Conservation (phyloP, 1,140 invertebrate species). For the Diorhabda sublineata region DNA sequence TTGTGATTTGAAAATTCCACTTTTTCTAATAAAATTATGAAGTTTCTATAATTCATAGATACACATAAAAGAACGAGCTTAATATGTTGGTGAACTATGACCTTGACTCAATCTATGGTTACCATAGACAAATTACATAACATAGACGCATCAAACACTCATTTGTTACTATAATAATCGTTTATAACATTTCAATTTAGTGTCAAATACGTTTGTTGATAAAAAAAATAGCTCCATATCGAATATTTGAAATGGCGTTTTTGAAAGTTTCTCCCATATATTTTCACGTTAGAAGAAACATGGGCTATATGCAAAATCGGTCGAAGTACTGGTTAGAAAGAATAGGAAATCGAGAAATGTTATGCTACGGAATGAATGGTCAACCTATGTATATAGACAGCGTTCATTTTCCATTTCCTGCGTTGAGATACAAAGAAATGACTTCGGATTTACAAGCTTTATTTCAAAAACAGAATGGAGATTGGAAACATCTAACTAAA, state of each 20-base stretch:
- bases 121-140: too few species aligned
- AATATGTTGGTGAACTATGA: too few species aligned
- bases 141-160: too few species aligned
- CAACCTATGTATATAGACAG: constrained; percentile 24
- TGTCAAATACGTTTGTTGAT: too few species aligned
- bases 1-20: too few species aligned
- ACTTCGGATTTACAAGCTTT: constrained; percentile 30
- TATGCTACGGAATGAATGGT: constrained; percentile 31
- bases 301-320: constrained; percentile 21
- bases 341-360: constrained; percentile 31
- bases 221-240: too few species aligned
- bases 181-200: too few species aligned
- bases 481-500: constrained; percentile 32
- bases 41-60: too few species aligned
- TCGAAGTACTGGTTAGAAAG: constrained; percentile 25
- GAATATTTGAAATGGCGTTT: constrained; percentile 4
- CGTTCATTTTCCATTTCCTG: constrained; percentile 27
- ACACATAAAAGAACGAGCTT: too few species aligned
- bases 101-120: too few species aligned
- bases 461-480: constrained; percentile 35
- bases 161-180: too few species aligned
- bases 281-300: constrained; percentile 4
- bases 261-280: constrained; percentile 8
- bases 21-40: too few species aligned
- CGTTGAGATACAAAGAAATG: constrained; percentile 29